These are phyloP conservation scores for Sanderia malayensis DNA, from an alignment of 30 jellyfish, hydroid and myxozoan genomes.

Conservation along the genomic window DNA sequence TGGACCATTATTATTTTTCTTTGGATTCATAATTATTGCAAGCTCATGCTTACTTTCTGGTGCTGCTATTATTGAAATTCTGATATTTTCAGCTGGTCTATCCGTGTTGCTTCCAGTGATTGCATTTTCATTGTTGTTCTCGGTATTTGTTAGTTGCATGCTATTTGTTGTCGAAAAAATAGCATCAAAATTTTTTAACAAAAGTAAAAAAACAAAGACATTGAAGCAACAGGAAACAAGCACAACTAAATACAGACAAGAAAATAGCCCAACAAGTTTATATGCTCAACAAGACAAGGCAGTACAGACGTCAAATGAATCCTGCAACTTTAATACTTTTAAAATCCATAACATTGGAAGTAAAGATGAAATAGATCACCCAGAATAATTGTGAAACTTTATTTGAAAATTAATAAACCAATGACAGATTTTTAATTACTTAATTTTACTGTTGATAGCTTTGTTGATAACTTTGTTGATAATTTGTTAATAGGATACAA, in stretches of 20 bases:
- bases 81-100: conserved; percentile 5
- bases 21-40: not conserved
- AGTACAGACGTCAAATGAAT: not conserved
- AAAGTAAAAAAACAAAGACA: not conserved
- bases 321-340: not conserved
- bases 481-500: too few species aligned
- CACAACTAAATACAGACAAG: not conserved
- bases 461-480: too few species aligned
- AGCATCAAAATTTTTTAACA: not conserved
- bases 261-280: not conserved
- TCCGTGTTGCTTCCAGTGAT: not conserved
- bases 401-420: too few species aligned
- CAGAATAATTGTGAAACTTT: too few species aligned
- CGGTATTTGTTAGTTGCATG: not conserved
- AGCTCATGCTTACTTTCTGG: not conserved
- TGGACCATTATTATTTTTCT: not conserved
- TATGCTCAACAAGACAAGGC: not conserved
- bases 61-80: not conserved
- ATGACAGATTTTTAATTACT: too few species aligned
- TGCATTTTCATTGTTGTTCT: not conserved
- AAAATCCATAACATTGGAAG: too few species aligned
- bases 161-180: not conserved
- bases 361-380: too few species aligned
- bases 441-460: too few species aligned
- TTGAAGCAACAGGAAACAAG: not conserved